Percentiles rank a stretch among this genome's conserved stretches.
Conservation (phyloP, 2,888 invertebrate species). For the Phengaris arion region DNA sequence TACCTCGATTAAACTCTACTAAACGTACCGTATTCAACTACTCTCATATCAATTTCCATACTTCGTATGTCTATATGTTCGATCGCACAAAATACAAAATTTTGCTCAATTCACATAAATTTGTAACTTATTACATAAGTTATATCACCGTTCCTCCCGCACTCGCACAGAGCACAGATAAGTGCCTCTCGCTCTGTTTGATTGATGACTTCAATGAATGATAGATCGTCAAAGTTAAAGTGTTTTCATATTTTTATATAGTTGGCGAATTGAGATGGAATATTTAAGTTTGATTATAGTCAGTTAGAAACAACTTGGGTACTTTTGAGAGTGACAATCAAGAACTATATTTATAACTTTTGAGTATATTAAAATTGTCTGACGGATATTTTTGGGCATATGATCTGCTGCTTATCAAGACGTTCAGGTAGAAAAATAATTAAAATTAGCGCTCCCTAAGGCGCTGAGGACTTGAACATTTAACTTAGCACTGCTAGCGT, state of each 20-base stretch:
- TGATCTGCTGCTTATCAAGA: no score
- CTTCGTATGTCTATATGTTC: not conserved
- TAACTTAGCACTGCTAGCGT: no score
- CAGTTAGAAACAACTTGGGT: no score
- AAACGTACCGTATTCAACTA: not conserved
- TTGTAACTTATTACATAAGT: conserved; percentile 11
- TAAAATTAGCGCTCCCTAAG: no score
- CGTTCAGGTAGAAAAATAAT: no score
- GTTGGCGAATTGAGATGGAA: conserved; percentile 8
- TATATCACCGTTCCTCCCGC: not conserved
- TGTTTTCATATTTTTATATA: conserved; percentile 22
- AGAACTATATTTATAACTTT: not conserved
- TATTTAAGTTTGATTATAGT: conserved; percentile 5
- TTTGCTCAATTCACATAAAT: conserved; percentile 2
- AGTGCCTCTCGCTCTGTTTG: not conserved
- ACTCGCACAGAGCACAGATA: not conserved
- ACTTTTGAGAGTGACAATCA: not conserved
- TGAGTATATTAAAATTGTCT: no score
- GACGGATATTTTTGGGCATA: no score
- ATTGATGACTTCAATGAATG: conserved; percentile 22
- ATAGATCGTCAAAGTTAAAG: conserved; percentile 24
- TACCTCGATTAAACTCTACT: not conserved
- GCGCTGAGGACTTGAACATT: no score
- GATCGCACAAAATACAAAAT: not conserved
- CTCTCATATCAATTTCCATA: not conserved